Percentiles rank a stretch among this genome's conserved stretches.
Evolutionary conservation across 2,113 vertebrate genomes (phyloP).

Genomic region (Nannobrachium achirus): DNA sequence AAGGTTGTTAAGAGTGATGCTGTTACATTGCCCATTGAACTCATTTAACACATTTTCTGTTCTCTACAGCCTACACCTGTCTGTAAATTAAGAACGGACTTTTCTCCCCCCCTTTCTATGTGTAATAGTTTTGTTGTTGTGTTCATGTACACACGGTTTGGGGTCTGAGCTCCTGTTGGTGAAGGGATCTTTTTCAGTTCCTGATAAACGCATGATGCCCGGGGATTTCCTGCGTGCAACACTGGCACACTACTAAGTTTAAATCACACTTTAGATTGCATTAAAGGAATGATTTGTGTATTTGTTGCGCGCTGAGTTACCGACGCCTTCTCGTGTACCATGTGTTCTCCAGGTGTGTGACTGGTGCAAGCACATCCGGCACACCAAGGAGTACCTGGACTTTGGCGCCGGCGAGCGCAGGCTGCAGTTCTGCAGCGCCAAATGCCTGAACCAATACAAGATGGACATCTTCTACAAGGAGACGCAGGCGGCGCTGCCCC

Average conservation of each 20-base stretch:
- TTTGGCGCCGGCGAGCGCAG: slow-evolving; percentile 98
- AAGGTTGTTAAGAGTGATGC: too few species aligned
- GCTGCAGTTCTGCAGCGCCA: slow-evolving; percentile 99
- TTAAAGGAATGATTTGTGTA: slow-evolving; percentile 40
- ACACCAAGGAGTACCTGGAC: slow-evolving; percentile 99
- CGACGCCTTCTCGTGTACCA: slow-evolving; percentile 29
- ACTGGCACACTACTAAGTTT: too few species aligned
- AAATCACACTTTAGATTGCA: slow-evolving; percentile 17
- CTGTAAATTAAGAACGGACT: slow-evolving; percentile 7
- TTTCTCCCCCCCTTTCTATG: background rate
- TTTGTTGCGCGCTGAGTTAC: too few species aligned
- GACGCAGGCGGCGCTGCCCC: slow-evolving; percentile 97
- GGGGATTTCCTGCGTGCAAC: too few species aligned
- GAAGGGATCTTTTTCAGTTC: too few species aligned
- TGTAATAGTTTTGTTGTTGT: slow-evolving; percentile 3
- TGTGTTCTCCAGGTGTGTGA: slow-evolving; percentile 91
- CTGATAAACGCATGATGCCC: too few species aligned
- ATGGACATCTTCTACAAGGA: slow-evolving; percentile 99
- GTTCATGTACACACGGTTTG: slow-evolving; percentile 45
- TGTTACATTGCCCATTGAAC: too few species aligned
- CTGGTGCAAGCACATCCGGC: slow-evolving; percentile 99
- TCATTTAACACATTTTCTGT: too few species aligned
- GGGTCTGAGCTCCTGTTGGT: slow-evolving; percentile 30
- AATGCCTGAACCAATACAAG: slow-evolving; percentile 99
- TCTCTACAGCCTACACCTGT: too few species aligned